These are phyloP conservation scores for Notothenia rossii DNA, from an alignment of 2,113 vertebrate species.

Conservation along the genomic window DNA sequence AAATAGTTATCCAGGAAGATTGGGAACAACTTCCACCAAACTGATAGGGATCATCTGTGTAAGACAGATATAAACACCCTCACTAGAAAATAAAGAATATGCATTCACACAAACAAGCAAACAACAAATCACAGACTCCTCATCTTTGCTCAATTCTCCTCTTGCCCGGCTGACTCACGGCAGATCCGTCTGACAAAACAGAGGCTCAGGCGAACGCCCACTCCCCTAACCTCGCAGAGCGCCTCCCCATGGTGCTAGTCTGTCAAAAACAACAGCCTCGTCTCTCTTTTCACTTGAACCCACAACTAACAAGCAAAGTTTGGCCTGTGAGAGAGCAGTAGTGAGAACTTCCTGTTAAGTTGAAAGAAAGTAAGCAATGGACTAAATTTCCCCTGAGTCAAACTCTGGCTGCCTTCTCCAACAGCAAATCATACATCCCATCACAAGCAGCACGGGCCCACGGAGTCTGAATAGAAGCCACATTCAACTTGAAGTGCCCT, in stretches of 20 bases:
- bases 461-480: constrained; percentile 44
- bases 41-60: neutral
- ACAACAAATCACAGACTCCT: neutral
- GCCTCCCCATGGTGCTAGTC: constrained; percentile 55
- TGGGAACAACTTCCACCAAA: neutral
- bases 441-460: constrained; percentile 51
- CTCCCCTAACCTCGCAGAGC: constrained; percentile 61
- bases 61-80: neutral
- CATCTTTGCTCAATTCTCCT: constrained; percentile 18
- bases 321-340: constrained; percentile 51
- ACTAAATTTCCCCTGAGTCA: constrained; percentile 68
- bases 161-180: constrained; percentile 30
- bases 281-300: constrained; percentile 69
- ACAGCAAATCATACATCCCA: constrained; percentile 63
- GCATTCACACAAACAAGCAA: constrained; percentile 9
- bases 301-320: constrained; percentile 79
- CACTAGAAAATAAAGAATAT: neutral
- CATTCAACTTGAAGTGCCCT: constrained; percentile 51
- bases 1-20: no score
- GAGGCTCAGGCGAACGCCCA: constrained; percentile 49
- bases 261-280: constrained; percentile 75
- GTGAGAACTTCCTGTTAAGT: constrained; percentile 65
- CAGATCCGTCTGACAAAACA: constrained; percentile 58
- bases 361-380: constrained; percentile 67
- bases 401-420: constrained; percentile 41